Evolutionary conservation across 2,888 invertebrate species (phyloP), one percentile per base, ranked within the genome.

Genomic region (Willowsia nigromaculata): DNA sequence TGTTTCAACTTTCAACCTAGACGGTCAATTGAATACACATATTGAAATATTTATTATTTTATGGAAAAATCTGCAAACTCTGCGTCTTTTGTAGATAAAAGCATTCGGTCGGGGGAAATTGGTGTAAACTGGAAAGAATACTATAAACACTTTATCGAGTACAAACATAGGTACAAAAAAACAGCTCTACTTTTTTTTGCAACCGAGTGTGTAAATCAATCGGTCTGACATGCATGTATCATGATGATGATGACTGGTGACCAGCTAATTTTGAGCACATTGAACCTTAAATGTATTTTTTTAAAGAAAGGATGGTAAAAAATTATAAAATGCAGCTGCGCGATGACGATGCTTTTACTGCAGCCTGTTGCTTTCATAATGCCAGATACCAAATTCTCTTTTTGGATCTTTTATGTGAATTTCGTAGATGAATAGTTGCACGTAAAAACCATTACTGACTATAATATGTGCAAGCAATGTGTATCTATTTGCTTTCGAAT

Each of bases 11-110:
- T 18, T 53, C 22, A 22, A 18, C 30, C 59, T 53, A 84, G 84
- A 84, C 84, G 53, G 82, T 47, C 81, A 43, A 18, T 68, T n/a
- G 5, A 50, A 53, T 40, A 40, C 30, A 53, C 40, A 22, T 74
- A 65, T 15, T 37, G 25, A 71, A 40, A 37, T 59, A 53, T 74
- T 74, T 59, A 43, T 43, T 76, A 40, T 78, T 78, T 78, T 56
- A 78, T 78, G 78, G 83, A 88, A 86, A 81, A 71, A 76, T 84
- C 18, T 88, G 84, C 78, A 76, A 50, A 25, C 68, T 88, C 84
- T 68, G 84, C 88, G 88, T 88, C 88, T 88, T 88, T 88, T 65
- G 11, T 0, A 78, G 88, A 88, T 88, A 84, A 68, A 68, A 68
- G n/a, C 7, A 25, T 47, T 74, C 43, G n/a, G 27, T 74, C 13